phyloP scores from a whole-genome alignment of 2,797 vertebrate genomes.

The Sebastolobus alascanus region DNA sequence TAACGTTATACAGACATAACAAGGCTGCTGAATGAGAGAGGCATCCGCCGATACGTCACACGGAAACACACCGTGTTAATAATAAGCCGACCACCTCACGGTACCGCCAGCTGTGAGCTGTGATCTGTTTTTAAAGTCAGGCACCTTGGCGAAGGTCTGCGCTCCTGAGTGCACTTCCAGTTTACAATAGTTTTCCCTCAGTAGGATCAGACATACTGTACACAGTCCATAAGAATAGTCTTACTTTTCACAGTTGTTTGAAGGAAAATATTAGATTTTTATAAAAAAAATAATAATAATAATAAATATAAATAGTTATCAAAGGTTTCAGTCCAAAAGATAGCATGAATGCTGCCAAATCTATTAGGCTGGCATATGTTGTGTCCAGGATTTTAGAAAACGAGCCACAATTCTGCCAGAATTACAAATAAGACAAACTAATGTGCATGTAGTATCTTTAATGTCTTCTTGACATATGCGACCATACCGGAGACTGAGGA shows the following conservation, averaged over 20 bases:
- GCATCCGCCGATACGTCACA: no score
- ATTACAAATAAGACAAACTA: no score
- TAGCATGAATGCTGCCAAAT: not conserved
- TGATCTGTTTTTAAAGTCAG: no score
- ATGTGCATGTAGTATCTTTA: not conserved
- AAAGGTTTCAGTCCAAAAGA: not conserved
- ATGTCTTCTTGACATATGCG: not conserved
- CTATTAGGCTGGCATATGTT: not conserved
- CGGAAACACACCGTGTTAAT: no score
- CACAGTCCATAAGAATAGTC: not conserved
- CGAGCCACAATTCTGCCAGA: not conserved
- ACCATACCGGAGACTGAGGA: not conserved
- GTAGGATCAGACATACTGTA: not conserved
- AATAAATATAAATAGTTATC: not conserved
- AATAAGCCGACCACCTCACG: no score
- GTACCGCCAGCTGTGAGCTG: no score
- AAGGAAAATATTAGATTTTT: not conserved
- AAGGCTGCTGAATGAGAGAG: no score
- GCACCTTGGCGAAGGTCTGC: no score
- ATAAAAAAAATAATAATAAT: not conserved
- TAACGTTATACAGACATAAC: no score
- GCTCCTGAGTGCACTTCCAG: no score
- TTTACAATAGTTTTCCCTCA: not conserved
- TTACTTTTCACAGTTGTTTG: not conserved
- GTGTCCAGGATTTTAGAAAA: not conserved